A percentile compares a stretch with the other conserved stretches of the same genome.
phyloP scores from a whole-genome alignment of 1,140 invertebrate species.

The Anastrepha ludens region DNA sequence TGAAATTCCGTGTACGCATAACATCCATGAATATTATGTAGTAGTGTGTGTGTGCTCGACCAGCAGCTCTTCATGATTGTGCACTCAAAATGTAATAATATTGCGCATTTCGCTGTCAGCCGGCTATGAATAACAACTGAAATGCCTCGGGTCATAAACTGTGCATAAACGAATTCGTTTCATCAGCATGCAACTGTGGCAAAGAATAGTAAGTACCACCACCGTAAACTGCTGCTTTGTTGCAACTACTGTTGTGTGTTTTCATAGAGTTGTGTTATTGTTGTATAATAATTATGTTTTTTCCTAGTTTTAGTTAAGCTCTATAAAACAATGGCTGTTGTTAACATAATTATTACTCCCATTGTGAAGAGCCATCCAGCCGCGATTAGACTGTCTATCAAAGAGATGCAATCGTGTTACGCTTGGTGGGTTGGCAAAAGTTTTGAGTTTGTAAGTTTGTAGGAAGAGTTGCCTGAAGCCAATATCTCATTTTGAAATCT shows the following conservation, averaged over 20 bases:
- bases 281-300: not conserved
- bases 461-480: too few species aligned
- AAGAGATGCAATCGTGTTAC: too few species aligned
- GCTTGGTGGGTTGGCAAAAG: too few species aligned
- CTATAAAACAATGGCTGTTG: not conserved
- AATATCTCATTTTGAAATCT: too few species aligned
- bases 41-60: not conserved
- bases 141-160: not conserved
- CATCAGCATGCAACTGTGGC: not conserved
- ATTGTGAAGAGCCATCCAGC: too few species aligned
- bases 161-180: not conserved
- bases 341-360: too few species aligned
- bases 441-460: too few species aligned
- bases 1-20: not conserved
- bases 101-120: not conserved
- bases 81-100: not conserved
- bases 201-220: not conserved
- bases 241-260: not conserved
- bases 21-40: not conserved
- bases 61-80: not conserved
- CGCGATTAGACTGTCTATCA: too few species aligned
- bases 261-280: too few species aligned
- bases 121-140: not conserved
- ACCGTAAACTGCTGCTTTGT: slow-evolving; percentile 3
- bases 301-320: not conserved